These are phyloP conservation scores for Andrena bicolor DNA, from an alignment of 2,888 invertebrate species.

Conservation along the genomic window DNA sequence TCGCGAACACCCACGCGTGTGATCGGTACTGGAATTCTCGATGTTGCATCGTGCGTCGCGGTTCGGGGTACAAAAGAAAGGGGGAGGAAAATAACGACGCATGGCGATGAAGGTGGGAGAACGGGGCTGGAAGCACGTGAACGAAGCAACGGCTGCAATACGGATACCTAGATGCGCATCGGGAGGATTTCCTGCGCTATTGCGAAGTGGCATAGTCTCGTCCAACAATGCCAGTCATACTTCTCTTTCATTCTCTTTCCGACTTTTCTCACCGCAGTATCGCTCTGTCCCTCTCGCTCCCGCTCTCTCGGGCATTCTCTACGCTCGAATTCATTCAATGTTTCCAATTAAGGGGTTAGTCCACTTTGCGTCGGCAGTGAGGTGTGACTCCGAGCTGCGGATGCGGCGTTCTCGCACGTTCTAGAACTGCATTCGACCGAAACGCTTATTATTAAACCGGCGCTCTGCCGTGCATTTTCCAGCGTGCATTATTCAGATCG, in stretches of 20 bases:
- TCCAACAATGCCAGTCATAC: slow-evolving; percentile 49
- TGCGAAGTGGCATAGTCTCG: slow-evolving; percentile 45
- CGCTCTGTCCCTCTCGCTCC: slow-evolving; percentile 15
- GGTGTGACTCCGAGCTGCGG: slow-evolving; percentile 70
- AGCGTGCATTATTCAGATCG: slow-evolving; percentile 18
- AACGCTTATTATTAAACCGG: slow-evolving; percentile 68
- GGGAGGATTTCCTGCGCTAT: slow-evolving; percentile 61
- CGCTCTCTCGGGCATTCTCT: slow-evolving; percentile 42
- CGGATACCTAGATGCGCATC: slow-evolving; percentile 48
- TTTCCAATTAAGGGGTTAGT: slow-evolving; percentile 75
- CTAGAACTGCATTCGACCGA: slow-evolving; percentile 73
- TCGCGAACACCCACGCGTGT: slow-evolving; percentile 20
- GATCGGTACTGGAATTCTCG: slow-evolving; percentile 5
- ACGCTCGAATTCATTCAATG: slow-evolving; percentile 72
- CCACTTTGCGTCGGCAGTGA: slow-evolving; percentile 73
- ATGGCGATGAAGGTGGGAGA: background rate
- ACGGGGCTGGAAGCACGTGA: slow-evolving; percentile 23
- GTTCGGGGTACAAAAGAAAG: background rate
- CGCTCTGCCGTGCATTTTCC: slow-evolving; percentile 44
- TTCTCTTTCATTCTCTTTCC: slow-evolving; percentile 22
- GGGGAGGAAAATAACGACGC: slow-evolving; percentile 14
- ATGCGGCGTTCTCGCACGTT: slow-evolving; percentile 71
- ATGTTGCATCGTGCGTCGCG: background rate
- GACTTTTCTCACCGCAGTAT: slow-evolving; percentile 27
- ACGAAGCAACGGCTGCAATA: slow-evolving; percentile 15